A percentile compares a stretch with the other conserved stretches of the same genome.
phyloP scores from a whole-genome alignment of 2,888 invertebrate species.

The Oligia strigilis region DNA sequence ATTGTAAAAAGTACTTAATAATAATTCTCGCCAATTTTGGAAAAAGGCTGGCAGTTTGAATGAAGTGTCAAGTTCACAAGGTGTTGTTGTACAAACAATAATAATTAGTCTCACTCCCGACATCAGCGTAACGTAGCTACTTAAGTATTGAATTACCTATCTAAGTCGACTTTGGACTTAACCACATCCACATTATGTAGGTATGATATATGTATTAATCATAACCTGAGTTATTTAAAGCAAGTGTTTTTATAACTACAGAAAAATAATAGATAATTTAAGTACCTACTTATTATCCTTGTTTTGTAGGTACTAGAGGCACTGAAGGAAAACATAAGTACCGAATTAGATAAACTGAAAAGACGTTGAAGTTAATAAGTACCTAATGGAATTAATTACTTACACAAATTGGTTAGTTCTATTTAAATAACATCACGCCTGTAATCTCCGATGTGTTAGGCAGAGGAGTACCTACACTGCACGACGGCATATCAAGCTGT shows the following conservation, averaged over 20 bases:
- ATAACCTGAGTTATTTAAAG: not conserved
- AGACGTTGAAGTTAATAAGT: not conserved
- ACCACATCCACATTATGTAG: not conserved
- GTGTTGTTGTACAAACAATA: not conserved
- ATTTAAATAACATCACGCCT: not conserved
- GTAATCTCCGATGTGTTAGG: not conserved
- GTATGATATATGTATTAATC: not conserved
- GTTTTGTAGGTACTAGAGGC: not conserved
- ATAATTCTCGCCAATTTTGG: no score
- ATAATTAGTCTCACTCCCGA: not conserved
- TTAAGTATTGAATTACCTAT: not conserved
- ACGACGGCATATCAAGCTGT: no score
- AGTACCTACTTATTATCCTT: not conserved
- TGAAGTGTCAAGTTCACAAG: constrained; percentile 16
- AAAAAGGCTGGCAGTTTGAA: not conserved
- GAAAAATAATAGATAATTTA: not conserved
- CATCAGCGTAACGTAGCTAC: not conserved
- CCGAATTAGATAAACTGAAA: constrained; percentile 6
- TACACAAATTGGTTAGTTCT: not conserved
- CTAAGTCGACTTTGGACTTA: constrained; percentile 2
- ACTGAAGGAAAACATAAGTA: no score
- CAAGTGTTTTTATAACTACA: not conserved
- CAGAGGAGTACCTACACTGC: not conserved
- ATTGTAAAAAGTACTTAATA: no score
- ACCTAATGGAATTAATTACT: not conserved